Evolutionary conservation across 2,113 vertebrate species (phyloP), one percentile per base, ranked within the genome.

Genomic region (Scomber colias): DNA sequence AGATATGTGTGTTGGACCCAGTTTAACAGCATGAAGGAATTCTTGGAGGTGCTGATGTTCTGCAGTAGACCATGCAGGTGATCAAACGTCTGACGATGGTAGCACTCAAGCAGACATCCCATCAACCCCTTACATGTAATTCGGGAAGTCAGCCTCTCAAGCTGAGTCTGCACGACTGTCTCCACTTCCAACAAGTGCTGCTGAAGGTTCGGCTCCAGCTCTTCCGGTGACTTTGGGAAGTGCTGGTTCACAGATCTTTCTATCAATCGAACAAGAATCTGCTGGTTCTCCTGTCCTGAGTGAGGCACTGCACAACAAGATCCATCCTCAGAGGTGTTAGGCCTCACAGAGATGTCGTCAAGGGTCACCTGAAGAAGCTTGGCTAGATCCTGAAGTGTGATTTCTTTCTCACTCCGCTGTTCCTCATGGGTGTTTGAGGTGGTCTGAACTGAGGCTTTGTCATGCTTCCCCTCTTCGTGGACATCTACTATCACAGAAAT

Each of bases 61-160:
- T 83, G 67, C 8, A 94, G 77, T 4, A 92, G 73, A 27, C 40
- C 1, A 10, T 67, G 0, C 24, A 95, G 71, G 7, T 75, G 79
- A 9, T 3, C 0, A 50, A 71, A 77, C 1, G 71, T 75, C 8
- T 49, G 66, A 5, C 0, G 44, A 40, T 84, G 84, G 67, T 83
- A 93, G 49, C 72, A 50, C 7, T 73, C 55, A 11, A 15, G 16
- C 65, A 82, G 66, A 13, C 2, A 13, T 31, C 15, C 56, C 49
- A 68, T 61, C 50, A 89, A 14, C 4, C 7, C 21, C 17, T 1
- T n/a, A 4, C 27, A 6, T 1, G 71, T 16, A 0, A 82, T 1
- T 6, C 16, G 35, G 6, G 76, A 83, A 14, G 15, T 8, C 31
- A 85, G 59, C 57, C 12, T 77, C 68, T 46, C 0, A 0, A 92